These are phyloP conservation scores for Lontra canadensis DNA, from an alignment of 2,113 vertebrate species.

Conservation along the genomic window DNA sequence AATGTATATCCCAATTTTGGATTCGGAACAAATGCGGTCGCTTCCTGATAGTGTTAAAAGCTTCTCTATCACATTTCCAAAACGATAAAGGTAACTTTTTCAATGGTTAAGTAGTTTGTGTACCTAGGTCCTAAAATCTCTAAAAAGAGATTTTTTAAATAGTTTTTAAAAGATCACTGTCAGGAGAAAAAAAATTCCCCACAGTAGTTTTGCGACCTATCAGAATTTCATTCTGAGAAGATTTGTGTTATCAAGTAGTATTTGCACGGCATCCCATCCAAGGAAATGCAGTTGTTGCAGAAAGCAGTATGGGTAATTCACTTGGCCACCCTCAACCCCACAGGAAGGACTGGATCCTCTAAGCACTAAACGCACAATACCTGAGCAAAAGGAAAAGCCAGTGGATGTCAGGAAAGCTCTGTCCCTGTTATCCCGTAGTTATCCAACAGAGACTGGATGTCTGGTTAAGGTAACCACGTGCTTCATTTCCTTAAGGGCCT, in stretches of 20 bases:
- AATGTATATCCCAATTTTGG: not conserved
- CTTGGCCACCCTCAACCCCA: not conserved
- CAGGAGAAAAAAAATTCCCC: not conserved
- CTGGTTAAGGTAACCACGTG: not conserved
- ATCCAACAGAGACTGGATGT: conserved; percentile 5
- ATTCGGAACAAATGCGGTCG: not conserved
- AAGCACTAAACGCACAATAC: not conserved
- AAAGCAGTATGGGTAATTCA: not conserved
- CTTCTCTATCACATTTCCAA: not conserved
- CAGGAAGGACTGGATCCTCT: not conserved
- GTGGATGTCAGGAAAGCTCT: not conserved
- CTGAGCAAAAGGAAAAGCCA: not conserved
- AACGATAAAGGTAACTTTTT: not conserved
- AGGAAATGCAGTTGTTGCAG: not conserved
- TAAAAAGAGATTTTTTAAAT: not conserved
- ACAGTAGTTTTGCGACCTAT: not conserved
- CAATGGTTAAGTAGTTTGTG: not conserved
- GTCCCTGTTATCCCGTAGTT: not conserved
- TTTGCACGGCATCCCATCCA: not conserved
- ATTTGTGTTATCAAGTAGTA: not conserved
- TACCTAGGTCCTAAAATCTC: not conserved
- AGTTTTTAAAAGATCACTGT: not conserved
- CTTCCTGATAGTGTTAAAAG: not conserved
- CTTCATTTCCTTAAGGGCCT: not conserved
- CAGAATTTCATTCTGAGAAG: not conserved